Percentiles rank a stretch among this genome's conserved stretches.
Evolutionary conservation across 2,797 vertebrate species (phyloP).

Genomic region (Furcifer pardalis): DNA sequence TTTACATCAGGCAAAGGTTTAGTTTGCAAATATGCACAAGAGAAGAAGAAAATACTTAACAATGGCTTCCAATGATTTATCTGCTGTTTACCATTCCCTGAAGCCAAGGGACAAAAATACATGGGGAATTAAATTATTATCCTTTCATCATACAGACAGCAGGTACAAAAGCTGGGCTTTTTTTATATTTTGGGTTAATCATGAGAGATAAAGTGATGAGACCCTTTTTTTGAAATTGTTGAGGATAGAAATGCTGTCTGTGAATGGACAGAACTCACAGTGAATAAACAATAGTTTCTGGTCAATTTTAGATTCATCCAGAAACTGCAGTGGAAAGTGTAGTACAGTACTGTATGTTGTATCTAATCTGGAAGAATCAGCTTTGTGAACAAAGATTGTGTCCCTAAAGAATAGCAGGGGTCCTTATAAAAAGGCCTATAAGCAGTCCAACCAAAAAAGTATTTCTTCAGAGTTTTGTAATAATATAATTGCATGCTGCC

Average conservation of each 20-base stretch:
- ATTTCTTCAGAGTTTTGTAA: background rate
- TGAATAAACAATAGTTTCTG: background rate
- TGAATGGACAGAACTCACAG: background rate
- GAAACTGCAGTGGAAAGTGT: background rate
- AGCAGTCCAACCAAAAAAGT: background rate
- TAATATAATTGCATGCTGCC: too few relatives aligned
- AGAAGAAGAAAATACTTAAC: background rate
- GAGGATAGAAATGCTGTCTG: background rate
- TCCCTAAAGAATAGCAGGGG: background rate
- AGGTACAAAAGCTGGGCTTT: background rate
- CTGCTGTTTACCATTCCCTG: conserved; percentile 22
- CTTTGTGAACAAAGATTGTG: background rate
- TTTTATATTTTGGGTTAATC: conserved; percentile 26
- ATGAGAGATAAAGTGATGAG: background rate
- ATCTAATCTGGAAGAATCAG: background rate
- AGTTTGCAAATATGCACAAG: conserved; percentile 8
- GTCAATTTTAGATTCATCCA: background rate
- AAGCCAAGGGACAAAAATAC: conserved; percentile 12
- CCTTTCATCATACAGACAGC: conserved; percentile 3
- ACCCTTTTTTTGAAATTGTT: background rate
- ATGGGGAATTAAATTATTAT: conserved; percentile 31
- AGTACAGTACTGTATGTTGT: background rate
- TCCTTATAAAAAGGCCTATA: too few relatives aligned
- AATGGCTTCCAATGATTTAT: conserved; percentile 18
- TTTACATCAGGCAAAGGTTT: conserved; percentile 23